phyloP scores from a whole-genome alignment of 2,113 vertebrate species.

The Takifugu flavidus region DNA sequence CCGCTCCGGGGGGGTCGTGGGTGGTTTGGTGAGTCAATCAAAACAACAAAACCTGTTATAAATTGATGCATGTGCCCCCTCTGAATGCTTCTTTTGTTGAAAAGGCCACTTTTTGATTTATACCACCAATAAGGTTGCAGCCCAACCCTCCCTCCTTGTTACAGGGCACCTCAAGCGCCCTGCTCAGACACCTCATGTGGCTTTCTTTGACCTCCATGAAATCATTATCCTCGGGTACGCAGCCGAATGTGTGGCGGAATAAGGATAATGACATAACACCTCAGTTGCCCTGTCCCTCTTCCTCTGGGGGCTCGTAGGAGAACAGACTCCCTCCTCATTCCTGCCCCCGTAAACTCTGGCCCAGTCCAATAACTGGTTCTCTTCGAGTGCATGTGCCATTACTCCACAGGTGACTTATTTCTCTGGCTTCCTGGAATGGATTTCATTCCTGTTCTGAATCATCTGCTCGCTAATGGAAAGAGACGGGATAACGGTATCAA shows the following conservation, averaged over 20 bases:
- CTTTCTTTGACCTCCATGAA: conserved; percentile 60
- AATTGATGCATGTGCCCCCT: neutral
- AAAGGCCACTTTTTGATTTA: neutral
- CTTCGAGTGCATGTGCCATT: conserved; percentile 20
- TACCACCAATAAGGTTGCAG: conserved; percentile 5
- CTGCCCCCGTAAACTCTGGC: conserved; percentile 14
- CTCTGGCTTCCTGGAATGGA: conserved; percentile 1
- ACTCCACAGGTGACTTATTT: conserved; percentile 21
- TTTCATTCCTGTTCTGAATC: conserved; percentile 13
- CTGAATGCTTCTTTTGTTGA: neutral
- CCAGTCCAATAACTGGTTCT: conserved; percentile 22
- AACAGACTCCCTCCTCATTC: conserved; percentile 22
- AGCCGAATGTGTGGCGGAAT: conserved; percentile 16
- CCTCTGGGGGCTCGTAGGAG: conserved; percentile 13
- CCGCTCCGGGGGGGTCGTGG: no score
- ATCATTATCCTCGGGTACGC: conserved; percentile 34
- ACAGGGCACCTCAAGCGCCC: conserved; percentile 3
- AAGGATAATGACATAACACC: conserved; percentile 41
- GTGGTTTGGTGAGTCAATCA: no score
- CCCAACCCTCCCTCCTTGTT: neutral
- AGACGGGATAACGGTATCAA: conserved; percentile 14
- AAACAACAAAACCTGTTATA: neutral
- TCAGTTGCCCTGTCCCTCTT: conserved; percentile 13
- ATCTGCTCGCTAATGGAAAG: conserved; percentile 10
- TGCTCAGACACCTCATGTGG: conserved; percentile 48